These are phyloP conservation scores for Tinea pellionella DNA, from an alignment of 2,888 invertebrate species.

Conservation along the genomic window DNA sequence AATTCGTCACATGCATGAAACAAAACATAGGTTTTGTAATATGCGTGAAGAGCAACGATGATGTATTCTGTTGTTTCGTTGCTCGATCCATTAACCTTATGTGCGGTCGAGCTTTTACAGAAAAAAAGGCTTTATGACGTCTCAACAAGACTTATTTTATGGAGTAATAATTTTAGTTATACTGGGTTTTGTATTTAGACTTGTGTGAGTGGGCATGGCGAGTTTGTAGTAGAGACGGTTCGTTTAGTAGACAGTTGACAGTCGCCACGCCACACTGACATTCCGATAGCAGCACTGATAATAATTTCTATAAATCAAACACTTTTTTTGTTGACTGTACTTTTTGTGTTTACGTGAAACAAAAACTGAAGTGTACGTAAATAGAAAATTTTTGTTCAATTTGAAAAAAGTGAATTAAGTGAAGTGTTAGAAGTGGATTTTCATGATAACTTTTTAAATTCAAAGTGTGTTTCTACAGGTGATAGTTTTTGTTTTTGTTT, in stretches of 20 bases:
- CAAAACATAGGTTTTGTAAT: constrained; percentile 24
- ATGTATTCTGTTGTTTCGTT: constrained; percentile 26
- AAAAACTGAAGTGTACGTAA: constrained; percentile 12
- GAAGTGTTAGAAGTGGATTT: constrained; percentile 1
- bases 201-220: constrained; percentile 64
- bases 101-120: background rate
- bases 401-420: constrained; percentile 4
- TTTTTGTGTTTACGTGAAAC: constrained; percentile 15
- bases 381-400: background rate
- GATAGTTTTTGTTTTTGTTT: background rate
- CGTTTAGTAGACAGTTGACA: constrained; percentile 70
- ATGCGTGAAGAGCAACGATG: constrained; percentile 36
- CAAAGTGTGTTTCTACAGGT: background rate
- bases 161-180: background rate
- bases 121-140: background rate
- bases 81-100: background rate
- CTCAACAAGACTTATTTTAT: background rate
- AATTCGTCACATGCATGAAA: constrained; percentile 36
- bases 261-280: constrained; percentile 69
- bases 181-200: constrained; percentile 10
- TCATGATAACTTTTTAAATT: background rate
- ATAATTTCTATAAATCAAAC: constrained; percentile 54
- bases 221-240: constrained; percentile 62
- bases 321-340: constrained; percentile 46
- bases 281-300: constrained; percentile 65